A percentile compares a stretch with the other conserved stretches of the same genome.
Evolutionary conservation across 2,113 vertebrate species (phyloP).

Genomic region (Melanotaenia duboulayi): DNA sequence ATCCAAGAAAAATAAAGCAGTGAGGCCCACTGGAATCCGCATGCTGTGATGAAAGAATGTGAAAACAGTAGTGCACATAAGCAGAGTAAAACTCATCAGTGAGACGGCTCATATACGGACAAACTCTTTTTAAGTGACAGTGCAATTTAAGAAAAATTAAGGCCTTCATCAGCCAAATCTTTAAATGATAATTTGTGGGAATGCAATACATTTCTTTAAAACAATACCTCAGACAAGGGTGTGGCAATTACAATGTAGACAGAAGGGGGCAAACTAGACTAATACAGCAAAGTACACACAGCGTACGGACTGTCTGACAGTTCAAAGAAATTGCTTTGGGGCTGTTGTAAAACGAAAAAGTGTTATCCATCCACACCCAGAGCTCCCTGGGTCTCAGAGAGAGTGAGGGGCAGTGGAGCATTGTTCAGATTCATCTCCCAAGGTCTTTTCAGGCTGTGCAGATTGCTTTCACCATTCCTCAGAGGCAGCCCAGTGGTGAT

Average conservation of each 20-base stretch:
- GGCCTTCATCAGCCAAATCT: background rate
- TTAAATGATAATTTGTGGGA: background rate
- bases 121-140: slow-evolving; percentile 12
- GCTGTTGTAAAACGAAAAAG: slow-evolving; percentile 36
- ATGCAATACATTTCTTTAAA: background rate
- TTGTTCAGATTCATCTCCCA: slow-evolving; percentile 54
- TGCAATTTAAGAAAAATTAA: background rate
- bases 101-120: slow-evolving; percentile 10
- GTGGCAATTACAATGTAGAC: background rate
- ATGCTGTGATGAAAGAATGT: slow-evolving; percentile 75
- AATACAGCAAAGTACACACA: background rate
- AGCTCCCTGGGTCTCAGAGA: slow-evolving; percentile 29
- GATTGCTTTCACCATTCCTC: slow-evolving; percentile 46
- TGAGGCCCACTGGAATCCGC: slow-evolving; percentile 68
- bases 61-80: slow-evolving; percentile 66
- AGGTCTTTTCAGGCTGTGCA: slow-evolving; percentile 35
- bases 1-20: slow-evolving; percentile 79
- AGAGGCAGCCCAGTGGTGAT: slow-evolving; percentile 25
- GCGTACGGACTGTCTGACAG: slow-evolving; percentile 14
- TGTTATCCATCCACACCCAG: slow-evolving; percentile 38
- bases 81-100: slow-evolving; percentile 42
- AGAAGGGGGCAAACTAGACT: background rate
- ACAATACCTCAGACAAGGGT: background rate
- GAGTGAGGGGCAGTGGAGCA: slow-evolving; percentile 32
- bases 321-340: slow-evolving; percentile 44